phyloP scores from a whole-genome alignment of 2,888 invertebrate species.

The Laspeyria flexula region DNA sequence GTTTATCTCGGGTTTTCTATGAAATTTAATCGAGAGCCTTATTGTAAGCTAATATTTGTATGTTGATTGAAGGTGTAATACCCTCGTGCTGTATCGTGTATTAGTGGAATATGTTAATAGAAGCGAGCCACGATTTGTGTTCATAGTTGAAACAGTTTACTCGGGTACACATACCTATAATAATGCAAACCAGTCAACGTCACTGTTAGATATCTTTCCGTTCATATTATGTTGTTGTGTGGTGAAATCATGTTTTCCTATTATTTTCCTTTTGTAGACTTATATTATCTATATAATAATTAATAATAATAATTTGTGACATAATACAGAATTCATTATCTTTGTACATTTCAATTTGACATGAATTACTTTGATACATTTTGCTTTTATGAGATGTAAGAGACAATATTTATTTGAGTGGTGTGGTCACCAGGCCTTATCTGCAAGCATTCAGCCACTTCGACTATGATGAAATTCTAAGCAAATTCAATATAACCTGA shows the following conservation, averaged over 20 bases:
- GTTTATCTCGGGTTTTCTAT: conserved; percentile 68
- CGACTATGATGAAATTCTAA: conserved; percentile 53
- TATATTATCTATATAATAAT: conserved; percentile 67
- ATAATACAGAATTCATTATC: conserved; percentile 69
- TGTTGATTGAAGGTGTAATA: conserved; percentile 65
- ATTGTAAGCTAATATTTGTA: conserved; percentile 68
- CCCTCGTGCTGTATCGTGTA: conserved; percentile 71
- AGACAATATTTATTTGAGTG: conserved; percentile 45
- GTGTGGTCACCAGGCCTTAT: conserved; percentile 32
- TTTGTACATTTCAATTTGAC: conserved; percentile 69
- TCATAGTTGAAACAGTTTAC: conserved; percentile 77
- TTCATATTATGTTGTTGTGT: conserved; percentile 69
- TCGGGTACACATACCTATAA: conserved; percentile 67
- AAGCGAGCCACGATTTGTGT: conserved; percentile 83
- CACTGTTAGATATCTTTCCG: conserved; percentile 60
- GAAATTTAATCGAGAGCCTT: conserved; percentile 61
- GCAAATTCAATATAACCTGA: conserved; percentile 59
- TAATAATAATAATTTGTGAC: conserved; percentile 76
- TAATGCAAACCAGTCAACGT: conserved; percentile 63
- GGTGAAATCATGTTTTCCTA: conserved; percentile 74
- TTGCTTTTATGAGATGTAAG: conserved; percentile 64
- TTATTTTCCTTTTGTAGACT: conserved; percentile 66
- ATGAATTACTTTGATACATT: conserved; percentile 54
- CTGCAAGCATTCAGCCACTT: conserved; percentile 35
- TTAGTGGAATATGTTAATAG: conserved; percentile 72